A percentile compares a stretch with the other conserved stretches of the same genome.
phyloP scores from a whole-genome alignment of 2,113 vertebrate species.

The Plectropomus leopardus region DNA sequence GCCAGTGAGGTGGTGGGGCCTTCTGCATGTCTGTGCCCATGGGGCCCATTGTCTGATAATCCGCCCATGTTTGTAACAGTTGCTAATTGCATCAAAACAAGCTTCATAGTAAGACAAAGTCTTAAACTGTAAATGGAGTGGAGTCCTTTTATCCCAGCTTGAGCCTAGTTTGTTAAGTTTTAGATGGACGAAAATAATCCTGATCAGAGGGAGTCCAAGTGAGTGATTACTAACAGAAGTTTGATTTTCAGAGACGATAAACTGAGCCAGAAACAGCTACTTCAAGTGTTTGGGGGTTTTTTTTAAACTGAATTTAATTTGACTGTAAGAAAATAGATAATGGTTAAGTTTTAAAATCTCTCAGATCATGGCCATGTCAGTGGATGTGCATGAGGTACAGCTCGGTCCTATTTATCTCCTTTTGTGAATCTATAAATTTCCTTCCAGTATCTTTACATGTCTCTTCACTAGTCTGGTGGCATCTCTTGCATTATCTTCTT shows the following conservation, averaged over 20 bases:
- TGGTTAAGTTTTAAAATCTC: background rate
- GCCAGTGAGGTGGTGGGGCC: too few species aligned
- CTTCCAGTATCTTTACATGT: background rate
- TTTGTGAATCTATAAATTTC: background rate
- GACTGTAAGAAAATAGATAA: background rate
- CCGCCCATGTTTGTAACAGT: background rate
- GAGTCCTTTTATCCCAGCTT: slow-evolving; percentile 31
- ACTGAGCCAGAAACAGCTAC: slow-evolving; percentile 23
- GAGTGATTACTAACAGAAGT: slow-evolving; percentile 42
- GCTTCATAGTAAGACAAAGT: background rate
- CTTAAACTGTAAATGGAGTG: background rate
- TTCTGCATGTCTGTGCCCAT: too few species aligned
- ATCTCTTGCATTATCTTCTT: background rate
- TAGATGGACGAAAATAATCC: slow-evolving; percentile 37
- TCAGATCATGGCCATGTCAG: background rate
- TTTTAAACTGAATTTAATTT: slow-evolving; percentile 2
- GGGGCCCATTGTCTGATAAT: background rate
- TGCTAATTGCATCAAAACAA: slow-evolving; percentile 8
- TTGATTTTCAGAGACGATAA: slow-evolving; percentile 25
- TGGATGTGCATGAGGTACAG: background rate
- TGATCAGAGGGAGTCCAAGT: slow-evolving; percentile 37
- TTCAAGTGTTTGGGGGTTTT: too few species aligned
- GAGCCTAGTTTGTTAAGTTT: slow-evolving; percentile 3
- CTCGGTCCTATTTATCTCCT: background rate
- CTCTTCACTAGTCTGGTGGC: background rate